Percentiles rank a stretch among this genome's conserved stretches.
phyloP scores from a whole-genome alignment of 1,140 invertebrate genomes.

The Microplitis demolitor region DNA sequence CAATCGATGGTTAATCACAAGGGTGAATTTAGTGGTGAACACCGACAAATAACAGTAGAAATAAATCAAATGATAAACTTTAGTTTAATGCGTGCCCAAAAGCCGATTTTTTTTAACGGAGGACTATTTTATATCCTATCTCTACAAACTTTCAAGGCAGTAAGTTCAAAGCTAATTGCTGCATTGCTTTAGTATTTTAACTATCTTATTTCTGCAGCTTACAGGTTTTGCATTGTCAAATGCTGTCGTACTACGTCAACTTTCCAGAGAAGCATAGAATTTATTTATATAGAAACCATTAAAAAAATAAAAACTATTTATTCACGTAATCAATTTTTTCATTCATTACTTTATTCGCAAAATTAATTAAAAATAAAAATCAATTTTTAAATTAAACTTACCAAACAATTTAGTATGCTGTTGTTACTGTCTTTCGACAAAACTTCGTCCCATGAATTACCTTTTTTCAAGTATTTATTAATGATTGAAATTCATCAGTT shows the following conservation, averaged over 20 bases:
- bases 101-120: conserved; percentile 46
- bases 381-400: no score
- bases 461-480: no score
- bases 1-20: background rate
- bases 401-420: no score
- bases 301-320: no score
- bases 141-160: conserved; percentile 47
- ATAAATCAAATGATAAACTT: conserved; percentile 40
- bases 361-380: no score
- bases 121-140: conserved; percentile 55
- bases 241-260: conserved; percentile 11
- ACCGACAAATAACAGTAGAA: conserved; percentile 20
- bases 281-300: no score
- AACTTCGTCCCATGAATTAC: no score
- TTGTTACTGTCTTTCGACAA: no score
- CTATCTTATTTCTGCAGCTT: background rate
- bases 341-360: no score
- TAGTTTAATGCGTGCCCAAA: conserved; percentile 44
- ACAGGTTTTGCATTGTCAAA: conserved; percentile 13
- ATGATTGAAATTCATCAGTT: no score
- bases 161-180: conserved; percentile 29
- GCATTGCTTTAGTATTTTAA: background rate
- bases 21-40: background rate
- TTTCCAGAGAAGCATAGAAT: background rate
- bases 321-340: no score